Percentiles rank a stretch among this genome's conserved stretches.
Conservation (phyloP, 2,888 invertebrate species). For the Nomada ferruginata region DNA sequence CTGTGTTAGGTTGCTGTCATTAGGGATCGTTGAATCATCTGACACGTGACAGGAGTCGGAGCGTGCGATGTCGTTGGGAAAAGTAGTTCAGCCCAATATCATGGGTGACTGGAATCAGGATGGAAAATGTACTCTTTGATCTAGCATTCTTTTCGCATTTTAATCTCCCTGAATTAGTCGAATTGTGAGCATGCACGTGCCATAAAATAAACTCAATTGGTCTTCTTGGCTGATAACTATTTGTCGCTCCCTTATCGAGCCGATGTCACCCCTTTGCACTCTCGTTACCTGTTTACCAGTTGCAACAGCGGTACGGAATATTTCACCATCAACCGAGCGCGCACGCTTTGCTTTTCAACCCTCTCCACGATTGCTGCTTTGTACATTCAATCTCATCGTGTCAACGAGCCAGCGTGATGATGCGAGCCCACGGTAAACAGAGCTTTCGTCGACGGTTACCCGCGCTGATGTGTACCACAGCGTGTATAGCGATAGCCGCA, state of each 20-base stretch:
- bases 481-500: constrained; percentile 49
- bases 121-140: constrained; percentile 68
- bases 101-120: constrained; percentile 24
- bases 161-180: constrained; percentile 54
- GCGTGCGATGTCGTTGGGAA: constrained; percentile 47
- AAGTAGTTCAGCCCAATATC: constrained; percentile 37
- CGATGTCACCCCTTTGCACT: not conserved
- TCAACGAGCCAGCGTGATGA: constrained; percentile 56
- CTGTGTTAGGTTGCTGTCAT: constrained; percentile 79
- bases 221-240: constrained; percentile 11
- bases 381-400: constrained; percentile 73
- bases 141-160: constrained; percentile 54
- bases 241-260: not conserved
- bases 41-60: constrained; percentile 76
- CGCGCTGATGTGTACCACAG: constrained; percentile 48
- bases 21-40: constrained; percentile 76
- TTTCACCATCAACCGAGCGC: constrained; percentile 3
- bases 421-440: constrained; percentile 57
- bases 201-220: constrained; percentile 48
- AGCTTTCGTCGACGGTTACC: constrained; percentile 57
- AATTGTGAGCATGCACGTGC: constrained; percentile 48
- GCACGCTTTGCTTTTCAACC: constrained; percentile 11
- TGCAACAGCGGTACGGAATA: not conserved
- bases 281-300: constrained; percentile 1
- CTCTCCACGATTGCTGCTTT: constrained; percentile 56